Evolutionary conservation across 2,888 invertebrate species (phyloP).

Genomic region (Tuta absoluta): DNA sequence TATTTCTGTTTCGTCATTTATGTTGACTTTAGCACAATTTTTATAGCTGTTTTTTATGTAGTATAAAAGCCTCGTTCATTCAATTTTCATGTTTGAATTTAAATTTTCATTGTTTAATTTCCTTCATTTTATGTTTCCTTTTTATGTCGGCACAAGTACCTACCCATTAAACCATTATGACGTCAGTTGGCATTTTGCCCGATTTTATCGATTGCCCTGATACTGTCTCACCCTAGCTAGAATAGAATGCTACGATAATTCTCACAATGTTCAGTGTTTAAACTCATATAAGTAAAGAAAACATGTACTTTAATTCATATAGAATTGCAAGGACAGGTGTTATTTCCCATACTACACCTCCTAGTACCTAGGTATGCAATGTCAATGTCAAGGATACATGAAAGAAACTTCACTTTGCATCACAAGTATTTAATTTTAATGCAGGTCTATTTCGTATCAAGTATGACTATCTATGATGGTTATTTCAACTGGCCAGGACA

Average conservation of each 20-base stretch:
- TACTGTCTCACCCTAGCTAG: background rate
- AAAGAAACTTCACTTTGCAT: background rate
- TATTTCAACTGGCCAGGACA: no score
- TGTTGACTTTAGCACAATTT: background rate
- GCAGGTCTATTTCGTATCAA: no score
- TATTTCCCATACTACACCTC: background rate
- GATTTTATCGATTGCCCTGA: constrained; percentile 26
- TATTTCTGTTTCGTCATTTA: background rate
- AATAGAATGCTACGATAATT: background rate
- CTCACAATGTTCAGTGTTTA: no score
- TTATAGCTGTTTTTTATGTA: background rate
- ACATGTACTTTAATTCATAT: background rate
- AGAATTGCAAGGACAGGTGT: background rate
- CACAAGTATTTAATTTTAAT: no score
- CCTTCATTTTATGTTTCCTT: background rate
- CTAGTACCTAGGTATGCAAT: background rate
- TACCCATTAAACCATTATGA: constrained; percentile 2
- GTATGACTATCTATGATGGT: no score
- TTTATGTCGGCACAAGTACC: background rate
- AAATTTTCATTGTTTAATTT: background rate
- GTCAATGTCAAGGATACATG: background rate
- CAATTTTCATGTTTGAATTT: no score
- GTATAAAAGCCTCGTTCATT: no score
- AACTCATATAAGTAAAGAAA: background rate
- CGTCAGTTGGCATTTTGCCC: constrained; percentile 23